Conservation (phyloP, 1,140 invertebrate species). For the Penaeus indicus region DNA sequence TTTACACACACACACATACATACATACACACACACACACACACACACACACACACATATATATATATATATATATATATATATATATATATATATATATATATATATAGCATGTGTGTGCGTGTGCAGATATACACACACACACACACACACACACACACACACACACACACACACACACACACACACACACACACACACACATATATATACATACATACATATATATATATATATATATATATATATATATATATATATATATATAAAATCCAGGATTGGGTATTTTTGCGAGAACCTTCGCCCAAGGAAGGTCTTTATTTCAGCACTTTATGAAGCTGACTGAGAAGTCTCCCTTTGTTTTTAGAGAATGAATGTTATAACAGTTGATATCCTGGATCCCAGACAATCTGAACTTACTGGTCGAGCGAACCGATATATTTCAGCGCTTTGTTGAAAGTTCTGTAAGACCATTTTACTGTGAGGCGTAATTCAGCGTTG, state of each 20-base stretch:
- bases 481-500: too few relatives aligned
- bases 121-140: background rate
- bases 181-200: background rate
- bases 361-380: too few relatives aligned
- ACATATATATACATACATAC: background rate
- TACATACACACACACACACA: too few relatives aligned
- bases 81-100: background rate
- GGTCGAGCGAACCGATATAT: too few relatives aligned
- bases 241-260: background rate
- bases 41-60: background rate
- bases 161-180: background rate
- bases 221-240: conserved; percentile 10
- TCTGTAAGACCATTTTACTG: too few relatives aligned
- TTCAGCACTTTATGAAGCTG: too few relatives aligned
- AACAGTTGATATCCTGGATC: too few relatives aligned
- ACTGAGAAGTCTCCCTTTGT: too few relatives aligned
- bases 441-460: too few relatives aligned
- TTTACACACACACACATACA: too few relatives aligned
- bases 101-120: background rate
- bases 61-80: background rate
- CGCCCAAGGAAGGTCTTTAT: too few relatives aligned
- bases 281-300: background rate
- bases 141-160: background rate
- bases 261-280: background rate
- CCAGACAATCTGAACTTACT: too few relatives aligned